Conservation (phyloP, 2,113 vertebrate genomes). For the Chaetorhynchus papuensis region DNA sequence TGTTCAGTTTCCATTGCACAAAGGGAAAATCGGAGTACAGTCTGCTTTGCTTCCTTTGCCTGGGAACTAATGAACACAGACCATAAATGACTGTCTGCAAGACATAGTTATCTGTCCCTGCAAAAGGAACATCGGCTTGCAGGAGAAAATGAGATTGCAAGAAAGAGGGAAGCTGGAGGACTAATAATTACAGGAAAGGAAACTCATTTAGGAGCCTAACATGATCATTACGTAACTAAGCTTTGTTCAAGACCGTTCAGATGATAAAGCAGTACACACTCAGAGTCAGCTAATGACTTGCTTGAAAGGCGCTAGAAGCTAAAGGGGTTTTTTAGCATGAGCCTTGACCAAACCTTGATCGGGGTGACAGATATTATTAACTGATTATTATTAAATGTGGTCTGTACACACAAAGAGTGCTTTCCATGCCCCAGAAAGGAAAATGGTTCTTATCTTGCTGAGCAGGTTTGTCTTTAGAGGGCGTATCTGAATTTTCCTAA, state of each 20-base stretch:
- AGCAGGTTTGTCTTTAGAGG: not conserved
- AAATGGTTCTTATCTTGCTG: not conserved
- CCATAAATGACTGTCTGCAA: constrained; percentile 20
- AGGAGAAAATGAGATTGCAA: constrained; percentile 53
- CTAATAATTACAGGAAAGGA: constrained; percentile 44
- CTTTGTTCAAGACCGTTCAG: not conserved
- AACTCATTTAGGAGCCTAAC: constrained; percentile 19
- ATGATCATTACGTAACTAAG: not conserved
- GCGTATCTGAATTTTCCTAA: not conserved
- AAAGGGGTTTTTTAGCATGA: not conserved
- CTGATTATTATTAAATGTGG: not conserved
- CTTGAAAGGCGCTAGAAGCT: not conserved
- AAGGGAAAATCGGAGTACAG: constrained; percentile 15
- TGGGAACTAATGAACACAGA: constrained; percentile 11
- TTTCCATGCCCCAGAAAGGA: not conserved
- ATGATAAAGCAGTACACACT: not conserved
- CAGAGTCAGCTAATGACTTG: not conserved
- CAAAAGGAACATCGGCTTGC: not conserved
- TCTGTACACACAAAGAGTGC: not conserved
- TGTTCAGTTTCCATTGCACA: not conserved
- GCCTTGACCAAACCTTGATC: not conserved
- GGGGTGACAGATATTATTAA: not conserved
- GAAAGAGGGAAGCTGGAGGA: not conserved
- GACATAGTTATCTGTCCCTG: constrained; percentile 26
- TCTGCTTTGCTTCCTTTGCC: constrained; percentile 40